A percentile compares a stretch with the other conserved stretches of the same genome.
Conservation (phyloP, 1,140 invertebrate genomes). For the Neodiprion virginianus region DNA sequence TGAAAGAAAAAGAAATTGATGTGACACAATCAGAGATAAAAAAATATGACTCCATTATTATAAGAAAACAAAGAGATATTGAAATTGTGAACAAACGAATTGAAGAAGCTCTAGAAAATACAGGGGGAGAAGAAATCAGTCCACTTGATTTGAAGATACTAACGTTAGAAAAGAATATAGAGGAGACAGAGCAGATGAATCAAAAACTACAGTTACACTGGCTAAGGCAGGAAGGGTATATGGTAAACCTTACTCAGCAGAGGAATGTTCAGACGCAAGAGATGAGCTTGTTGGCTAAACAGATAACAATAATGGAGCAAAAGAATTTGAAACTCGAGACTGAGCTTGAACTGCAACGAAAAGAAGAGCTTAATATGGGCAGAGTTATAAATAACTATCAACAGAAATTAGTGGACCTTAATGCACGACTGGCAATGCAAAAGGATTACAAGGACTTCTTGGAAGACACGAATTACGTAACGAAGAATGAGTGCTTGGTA, state of each 20-base stretch:
- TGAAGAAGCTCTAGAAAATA: slow-evolving; percentile 50
- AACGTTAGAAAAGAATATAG: slow-evolving; percentile 69
- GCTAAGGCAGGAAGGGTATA: slow-evolving; percentile 75
- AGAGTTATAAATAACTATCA: slow-evolving; percentile 67
- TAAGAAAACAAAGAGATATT: slow-evolving; percentile 64
- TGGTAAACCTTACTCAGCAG: slow-evolving; percentile 71
- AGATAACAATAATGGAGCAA: slow-evolving; percentile 77
- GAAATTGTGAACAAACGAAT: slow-evolving; percentile 65
- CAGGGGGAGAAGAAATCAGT: slow-evolving; percentile 54
- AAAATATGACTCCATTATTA: slow-evolving; percentile 44
- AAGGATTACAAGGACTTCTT: slow-evolving; percentile 65
- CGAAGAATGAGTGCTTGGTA: slow-evolving; percentile 64
- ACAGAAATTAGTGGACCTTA: slow-evolving; percentile 67
- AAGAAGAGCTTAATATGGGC: slow-evolving; percentile 65
- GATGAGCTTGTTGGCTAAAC: slow-evolving; percentile 72
- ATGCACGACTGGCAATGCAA: slow-evolving; percentile 66
- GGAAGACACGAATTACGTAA: slow-evolving; percentile 67
- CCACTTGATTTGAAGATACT: slow-evolving; percentile 65
- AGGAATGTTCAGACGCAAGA: slow-evolving; percentile 70
- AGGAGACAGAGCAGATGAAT: slow-evolving; percentile 64
- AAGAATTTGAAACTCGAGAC: slow-evolving; percentile 73
- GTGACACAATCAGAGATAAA: slow-evolving; percentile 53
- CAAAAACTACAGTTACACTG: slow-evolving; percentile 73
- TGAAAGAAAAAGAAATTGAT: slow-evolving; percentile 63
- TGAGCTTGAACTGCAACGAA: slow-evolving; percentile 66